A percentile compares a stretch with the other conserved stretches of the same genome.
Conservation (phyloP, 1,140 invertebrate species). For the Drosophila tristis region DNA sequence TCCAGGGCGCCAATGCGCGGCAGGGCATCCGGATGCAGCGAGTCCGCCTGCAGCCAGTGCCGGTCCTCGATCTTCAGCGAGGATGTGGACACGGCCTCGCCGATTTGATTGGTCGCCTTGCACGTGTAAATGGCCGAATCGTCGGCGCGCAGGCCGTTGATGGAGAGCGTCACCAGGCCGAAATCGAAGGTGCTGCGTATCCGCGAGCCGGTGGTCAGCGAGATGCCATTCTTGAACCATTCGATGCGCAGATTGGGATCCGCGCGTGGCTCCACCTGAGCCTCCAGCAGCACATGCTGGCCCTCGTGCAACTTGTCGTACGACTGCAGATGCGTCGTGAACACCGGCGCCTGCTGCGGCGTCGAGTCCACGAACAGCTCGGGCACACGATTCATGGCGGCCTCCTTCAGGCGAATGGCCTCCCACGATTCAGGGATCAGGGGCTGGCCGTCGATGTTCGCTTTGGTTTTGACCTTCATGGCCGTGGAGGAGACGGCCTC, state of each 20-base stretch:
- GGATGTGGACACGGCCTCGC: conserved; percentile 96
- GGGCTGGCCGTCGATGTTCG: conserved; percentile 91
- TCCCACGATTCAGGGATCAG: conserved; percentile 95
- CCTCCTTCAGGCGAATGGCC: conserved; percentile 94
- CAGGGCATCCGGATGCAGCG: conserved; percentile 95
- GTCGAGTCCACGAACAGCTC: conserved; percentile 92
- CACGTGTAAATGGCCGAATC: conserved; percentile 98
- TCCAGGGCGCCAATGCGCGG: conserved; percentile 94
- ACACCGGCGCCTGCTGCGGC: conserved; percentile 94
- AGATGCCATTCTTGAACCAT: conserved; percentile 97
- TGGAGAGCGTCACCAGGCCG: conserved; percentile 95
- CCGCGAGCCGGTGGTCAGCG: conserved; percentile 92
- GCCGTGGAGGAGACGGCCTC: conserved; percentile 96
- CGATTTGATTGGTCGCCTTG: conserved; percentile 94
- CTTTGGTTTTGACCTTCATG: conserved; percentile 93
- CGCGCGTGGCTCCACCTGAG: conserved; percentile 97
- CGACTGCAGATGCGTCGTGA: conserved; percentile 95
- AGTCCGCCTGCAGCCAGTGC: conserved; percentile 94
- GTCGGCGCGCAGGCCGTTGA: conserved; percentile 93
- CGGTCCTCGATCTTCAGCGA: conserved; percentile 95
- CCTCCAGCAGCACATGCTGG: conserved; percentile 96
- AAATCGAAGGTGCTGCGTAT: conserved; percentile 96
- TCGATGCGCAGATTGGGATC: conserved; percentile 96
- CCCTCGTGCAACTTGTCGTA: conserved; percentile 94
- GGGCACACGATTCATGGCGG: conserved; percentile 94